Evolutionary conservation across 2,113 vertebrate species (phyloP), one percentile per base, ranked within the genome.

Genomic region (Nyctibius bracteatus): DNA sequence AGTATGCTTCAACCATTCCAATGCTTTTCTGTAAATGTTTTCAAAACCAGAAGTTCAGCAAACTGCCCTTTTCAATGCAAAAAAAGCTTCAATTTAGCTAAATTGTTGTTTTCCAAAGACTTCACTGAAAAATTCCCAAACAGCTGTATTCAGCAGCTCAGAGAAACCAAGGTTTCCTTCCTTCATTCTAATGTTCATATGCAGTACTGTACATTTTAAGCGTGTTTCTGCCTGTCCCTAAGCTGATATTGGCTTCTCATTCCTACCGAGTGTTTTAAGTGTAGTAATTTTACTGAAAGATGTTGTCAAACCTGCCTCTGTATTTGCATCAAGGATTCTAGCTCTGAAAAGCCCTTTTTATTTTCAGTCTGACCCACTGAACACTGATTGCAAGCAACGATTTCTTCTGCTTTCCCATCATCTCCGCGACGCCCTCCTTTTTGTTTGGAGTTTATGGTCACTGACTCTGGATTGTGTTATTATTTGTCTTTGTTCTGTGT

Each of bases 361-460:
- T 77, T 95, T 95, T 86, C 87, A 87, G 2, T 81, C 94, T 94
- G 75, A 86, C 92, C 93, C 84, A 43, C 79, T 95, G 96, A 94
- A 81, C 95, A 87, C 54, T 72, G 96, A 96, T 94, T 90, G 54
- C 93, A 90, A 87, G 61, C 93, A 95, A 91, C 1, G 14, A 94
- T 97, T 97, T 95, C 88, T 94, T 94, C 96, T 97, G 82, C 90
- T 83, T 90, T 86, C 80, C 17, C 86, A 58, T 83, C 92, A 74
- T 61, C 72, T 35, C 78, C 0, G 1, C 3, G 0, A 74, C 8
- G 8, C 89, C 86, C 88, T 92, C 91, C 63, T 44, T 94, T 96
- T 74, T 94, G 61, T 75, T 78, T 54, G 65, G 80, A 92, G 88
- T 95, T 95, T 91, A 61, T 96, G 96, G 97, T 97, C 96, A 96